These are phyloP conservation scores for Rattus rattus DNA, from an alignment of 2,113 vertebrate genomes.

Conservation along the genomic window DNA sequence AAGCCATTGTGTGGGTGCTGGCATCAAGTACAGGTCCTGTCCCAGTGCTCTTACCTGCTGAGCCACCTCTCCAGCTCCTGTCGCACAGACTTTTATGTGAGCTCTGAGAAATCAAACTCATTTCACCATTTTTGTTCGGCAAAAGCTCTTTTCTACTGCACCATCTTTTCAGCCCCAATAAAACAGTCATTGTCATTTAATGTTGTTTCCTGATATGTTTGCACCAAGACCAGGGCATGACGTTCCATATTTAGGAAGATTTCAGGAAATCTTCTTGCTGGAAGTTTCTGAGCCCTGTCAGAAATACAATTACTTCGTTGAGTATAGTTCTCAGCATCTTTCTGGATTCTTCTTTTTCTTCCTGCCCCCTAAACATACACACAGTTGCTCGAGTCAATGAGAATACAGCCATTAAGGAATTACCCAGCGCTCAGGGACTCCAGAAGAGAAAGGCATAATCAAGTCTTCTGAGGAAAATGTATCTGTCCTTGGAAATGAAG, in stretches of 20 bases:
- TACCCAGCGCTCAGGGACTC: not conserved
- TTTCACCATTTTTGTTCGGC: not conserved
- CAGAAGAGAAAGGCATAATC: constrained; percentile 15
- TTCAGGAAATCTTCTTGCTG: constrained; percentile 1
- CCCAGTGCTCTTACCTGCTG: not conserved
- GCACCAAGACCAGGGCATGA: not conserved
- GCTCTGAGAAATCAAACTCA: not conserved
- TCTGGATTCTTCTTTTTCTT: not conserved
- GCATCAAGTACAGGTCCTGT: not conserved
- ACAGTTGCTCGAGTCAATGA: constrained; percentile 30
- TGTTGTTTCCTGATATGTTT: not conserved
- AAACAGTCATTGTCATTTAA: not conserved
- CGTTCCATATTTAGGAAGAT: not conserved
- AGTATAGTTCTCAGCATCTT: not conserved
- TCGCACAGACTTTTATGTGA: not conserved
- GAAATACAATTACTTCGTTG: constrained; percentile 2
- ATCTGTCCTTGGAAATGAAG: constrained; percentile 21
- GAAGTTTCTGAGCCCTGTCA: not conserved
- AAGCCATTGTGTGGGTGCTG: not conserved
- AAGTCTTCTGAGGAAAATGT: constrained; percentile 42
- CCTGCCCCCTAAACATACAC: not conserved
- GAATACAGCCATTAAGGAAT: not conserved
- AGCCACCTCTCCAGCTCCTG: not conserved
- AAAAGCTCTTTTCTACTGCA: not conserved
- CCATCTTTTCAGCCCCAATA: not conserved